Base-by-base conservation (phyloP, 2,797 vertebrate species). In the Mus minutoides region DNA sequence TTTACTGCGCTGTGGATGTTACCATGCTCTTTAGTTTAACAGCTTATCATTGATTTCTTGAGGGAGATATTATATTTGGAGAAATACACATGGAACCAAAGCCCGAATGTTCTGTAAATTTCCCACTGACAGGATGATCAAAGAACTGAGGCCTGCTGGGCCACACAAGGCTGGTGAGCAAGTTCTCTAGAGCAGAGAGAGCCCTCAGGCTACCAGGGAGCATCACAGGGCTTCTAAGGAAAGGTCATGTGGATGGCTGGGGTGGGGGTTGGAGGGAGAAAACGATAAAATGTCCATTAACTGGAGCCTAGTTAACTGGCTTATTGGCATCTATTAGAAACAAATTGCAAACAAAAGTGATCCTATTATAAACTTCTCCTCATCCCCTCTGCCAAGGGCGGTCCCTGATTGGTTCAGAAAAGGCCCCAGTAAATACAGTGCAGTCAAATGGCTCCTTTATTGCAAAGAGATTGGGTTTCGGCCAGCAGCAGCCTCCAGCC, bases 271-370 rank as follows among this genome's bases (percentile, higher is more conserved):
- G 60, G 96, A 98, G 98, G 96, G 97, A 96, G 98, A 98, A 98
- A 98, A 98, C 99, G 99, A 99, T 99, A 99, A 99, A 99, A 99
- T 99, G 99, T 99, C 99, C 99, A 99, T 99, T 99, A 99, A 99
- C 99, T 98, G 98, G 98, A 98, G 99, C 98, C 99, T 99, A 98
- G 99, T 99, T 99, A 99, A 99, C 99, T 98, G 99, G 99, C 98
- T 99, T 99, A 99, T 99, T 99, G 99, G 99, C 99, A 99, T 99
- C 99, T 99, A 98, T 98, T 99, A 99, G 99, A 99, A 99, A 99
- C 99, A 99, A 99, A 98, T 99, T 99, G 98, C 99, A 99, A 99
- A 99, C 99, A 99, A 99, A 99, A 98, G 98, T 98, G 98, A 98
- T 99, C 99, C 98, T 98, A 98, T 99, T 99, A 98, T 99, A 99